phyloP scores from a whole-genome alignment of 2,113 vertebrate species.

The Euleptes europaea region DNA sequence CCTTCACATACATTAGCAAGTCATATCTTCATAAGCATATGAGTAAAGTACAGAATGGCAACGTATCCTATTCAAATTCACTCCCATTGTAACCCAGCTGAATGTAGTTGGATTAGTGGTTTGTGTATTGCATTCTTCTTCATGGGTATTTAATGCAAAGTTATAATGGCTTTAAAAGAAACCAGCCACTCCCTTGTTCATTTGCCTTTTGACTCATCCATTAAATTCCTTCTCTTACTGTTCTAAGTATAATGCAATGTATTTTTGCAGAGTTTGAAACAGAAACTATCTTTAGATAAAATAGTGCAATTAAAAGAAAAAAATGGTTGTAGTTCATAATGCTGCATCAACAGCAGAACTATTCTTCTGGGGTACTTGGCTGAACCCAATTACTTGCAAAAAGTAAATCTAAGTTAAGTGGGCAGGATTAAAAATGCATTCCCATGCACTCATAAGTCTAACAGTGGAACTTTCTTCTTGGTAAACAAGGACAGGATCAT shows the following conservation, averaged over 20 bases:
- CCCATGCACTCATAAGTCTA: neutral
- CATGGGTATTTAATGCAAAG: neutral
- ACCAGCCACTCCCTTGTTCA: neutral
- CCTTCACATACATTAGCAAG: neutral
- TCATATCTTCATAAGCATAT: neutral
- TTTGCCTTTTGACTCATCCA: neutral
- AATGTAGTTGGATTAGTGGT: neutral
- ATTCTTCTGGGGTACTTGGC: no score
- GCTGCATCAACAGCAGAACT: neutral
- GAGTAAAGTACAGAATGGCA: neutral
- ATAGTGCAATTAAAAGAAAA: neutral
- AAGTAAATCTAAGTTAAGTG: neutral
- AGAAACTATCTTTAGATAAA: neutral
- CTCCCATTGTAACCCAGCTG: neutral
- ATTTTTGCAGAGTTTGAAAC: neutral
- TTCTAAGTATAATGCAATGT: neutral
- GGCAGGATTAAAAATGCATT: neutral
- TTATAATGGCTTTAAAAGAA: neutral
- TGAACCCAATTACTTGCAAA: neutral
- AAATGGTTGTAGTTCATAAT: neutral
- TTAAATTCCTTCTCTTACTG: neutral
- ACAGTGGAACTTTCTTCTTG: neutral
- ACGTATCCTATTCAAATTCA: neutral
- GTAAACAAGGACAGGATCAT: neutral
- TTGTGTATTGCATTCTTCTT: neutral